phyloP scores from a whole-genome alignment of 2,888 invertebrate genomes.

The Pristionchus mayeri region DNA sequence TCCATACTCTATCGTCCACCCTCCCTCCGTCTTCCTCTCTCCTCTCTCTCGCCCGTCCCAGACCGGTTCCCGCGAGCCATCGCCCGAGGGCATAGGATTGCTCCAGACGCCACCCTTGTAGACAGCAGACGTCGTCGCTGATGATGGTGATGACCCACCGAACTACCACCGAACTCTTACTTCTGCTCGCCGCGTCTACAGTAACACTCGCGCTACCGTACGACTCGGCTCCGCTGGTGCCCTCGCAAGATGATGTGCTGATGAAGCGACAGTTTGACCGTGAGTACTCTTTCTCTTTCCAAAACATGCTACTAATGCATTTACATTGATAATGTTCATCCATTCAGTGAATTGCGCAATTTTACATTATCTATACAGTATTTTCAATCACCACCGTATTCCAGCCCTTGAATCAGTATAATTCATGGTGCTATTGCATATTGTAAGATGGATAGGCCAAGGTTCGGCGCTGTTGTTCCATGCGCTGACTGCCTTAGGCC shows the following conservation, averaged over 20 bases:
- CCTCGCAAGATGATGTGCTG: conserved; percentile 39
- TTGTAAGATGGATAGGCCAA: too few species aligned
- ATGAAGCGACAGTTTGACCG: conserved; percentile 46
- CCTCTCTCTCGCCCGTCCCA: not conserved
- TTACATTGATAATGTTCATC: too few species aligned
- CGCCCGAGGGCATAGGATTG: not conserved
- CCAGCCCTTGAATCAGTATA: too few species aligned
- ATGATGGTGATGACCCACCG: not conserved
- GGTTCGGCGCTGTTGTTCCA: too few species aligned
- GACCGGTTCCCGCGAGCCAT: not conserved
- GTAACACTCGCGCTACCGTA: not conserved
- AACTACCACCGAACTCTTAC: not conserved
- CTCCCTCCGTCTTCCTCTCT: conserved; percentile 39
- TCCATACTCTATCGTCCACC: not conserved
- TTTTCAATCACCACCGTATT: too few species aligned
- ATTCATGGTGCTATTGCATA: too few species aligned
- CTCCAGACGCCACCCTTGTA: conserved; percentile 1
- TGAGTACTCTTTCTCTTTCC: not conserved
- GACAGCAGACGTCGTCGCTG: not conserved
- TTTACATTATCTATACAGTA: too few species aligned
- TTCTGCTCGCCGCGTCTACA: not conserved
- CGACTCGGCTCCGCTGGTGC: not conserved
- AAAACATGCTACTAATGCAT: not conserved
- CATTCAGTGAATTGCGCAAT: too few species aligned
- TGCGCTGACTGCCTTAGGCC: conserved; percentile 50